A percentile compares a stretch with the other conserved stretches of the same genome.
These are phyloP conservation scores for Montipora capitata DNA, from an alignment of 92 coral and sea anemone genomes.

Conservation along the genomic window DNA sequence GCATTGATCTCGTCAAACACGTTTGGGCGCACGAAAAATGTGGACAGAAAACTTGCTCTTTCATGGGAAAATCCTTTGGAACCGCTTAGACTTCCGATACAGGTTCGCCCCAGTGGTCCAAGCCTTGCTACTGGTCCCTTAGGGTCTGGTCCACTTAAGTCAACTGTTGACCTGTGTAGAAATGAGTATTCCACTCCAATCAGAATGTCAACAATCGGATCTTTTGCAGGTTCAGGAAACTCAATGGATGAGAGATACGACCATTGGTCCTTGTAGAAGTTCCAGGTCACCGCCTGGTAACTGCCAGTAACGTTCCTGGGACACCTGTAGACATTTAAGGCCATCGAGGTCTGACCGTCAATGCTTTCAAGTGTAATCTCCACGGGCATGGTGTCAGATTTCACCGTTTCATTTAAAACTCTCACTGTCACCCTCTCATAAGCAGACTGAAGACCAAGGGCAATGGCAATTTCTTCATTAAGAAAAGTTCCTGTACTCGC, in stretches of 20 bases:
- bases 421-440: constrained; percentile 69
- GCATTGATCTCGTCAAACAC: constrained; percentile 45
- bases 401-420: constrained; percentile 64
- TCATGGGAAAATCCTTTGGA: neutral
- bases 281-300: neutral
- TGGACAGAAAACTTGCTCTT: constrained; percentile 39
- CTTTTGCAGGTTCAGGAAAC: neutral
- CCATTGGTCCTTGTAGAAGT: neutral
- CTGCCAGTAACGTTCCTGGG: constrained; percentile 42
- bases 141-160: constrained; percentile 24
- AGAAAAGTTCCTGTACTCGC: constrained; percentile 66
- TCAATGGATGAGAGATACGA: too few species aligned
- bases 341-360: constrained; percentile 63
- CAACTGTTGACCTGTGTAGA: constrained; percentile 16
- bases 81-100: neutral
- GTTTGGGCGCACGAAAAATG: constrained; percentile 32
- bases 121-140: constrained; percentile 8
- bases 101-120: too few species aligned
- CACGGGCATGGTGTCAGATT: constrained; percentile 72
- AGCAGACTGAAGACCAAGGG: constrained; percentile 28
- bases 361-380: constrained; percentile 64
- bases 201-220: too few species aligned
- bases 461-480: constrained; percentile 63
- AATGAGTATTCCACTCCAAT: too few species aligned
- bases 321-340: constrained; percentile 67